Evolutionary conservation across 2,113 vertebrate species (phyloP).

Genomic region (Origma solitaria): DNA sequence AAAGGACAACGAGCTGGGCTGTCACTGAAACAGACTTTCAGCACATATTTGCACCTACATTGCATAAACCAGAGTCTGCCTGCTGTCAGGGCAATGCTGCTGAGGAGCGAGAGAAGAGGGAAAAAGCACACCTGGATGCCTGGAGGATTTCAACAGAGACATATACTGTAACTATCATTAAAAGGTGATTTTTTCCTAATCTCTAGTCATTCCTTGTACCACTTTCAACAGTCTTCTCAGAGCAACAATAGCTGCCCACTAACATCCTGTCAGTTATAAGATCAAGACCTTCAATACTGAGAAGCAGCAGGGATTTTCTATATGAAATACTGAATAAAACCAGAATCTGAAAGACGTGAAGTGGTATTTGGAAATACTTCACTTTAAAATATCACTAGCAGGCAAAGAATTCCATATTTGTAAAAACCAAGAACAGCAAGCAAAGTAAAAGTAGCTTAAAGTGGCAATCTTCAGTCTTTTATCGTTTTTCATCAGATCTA

Average conservation of each 20-base stretch:
- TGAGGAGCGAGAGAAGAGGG: background rate
- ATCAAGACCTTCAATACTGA: background rate
- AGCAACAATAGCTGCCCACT: background rate
- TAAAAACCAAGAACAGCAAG: background rate
- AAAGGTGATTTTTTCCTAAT: background rate
- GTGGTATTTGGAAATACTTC: background rate
- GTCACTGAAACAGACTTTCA: background rate
- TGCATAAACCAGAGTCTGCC: background rate
- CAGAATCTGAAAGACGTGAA: background rate
- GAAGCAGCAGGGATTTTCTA: background rate
- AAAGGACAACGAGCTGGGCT: background rate
- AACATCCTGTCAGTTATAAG: background rate
- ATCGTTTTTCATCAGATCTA: background rate
- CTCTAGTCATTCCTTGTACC: background rate
- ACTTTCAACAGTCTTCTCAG: background rate
- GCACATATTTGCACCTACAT: background rate
- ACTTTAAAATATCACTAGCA: background rate
- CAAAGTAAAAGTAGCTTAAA: background rate
- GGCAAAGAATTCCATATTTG: background rate
- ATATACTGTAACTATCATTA: background rate
- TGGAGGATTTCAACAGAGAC: background rate
- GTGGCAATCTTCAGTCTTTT: background rate
- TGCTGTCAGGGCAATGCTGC: background rate
- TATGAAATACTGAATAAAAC: background rate
- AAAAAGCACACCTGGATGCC: rapidly evolving